These are phyloP conservation scores for Eulimnadia texana DNA, from an alignment of 1,140 invertebrate species.

Conservation along the genomic window DNA sequence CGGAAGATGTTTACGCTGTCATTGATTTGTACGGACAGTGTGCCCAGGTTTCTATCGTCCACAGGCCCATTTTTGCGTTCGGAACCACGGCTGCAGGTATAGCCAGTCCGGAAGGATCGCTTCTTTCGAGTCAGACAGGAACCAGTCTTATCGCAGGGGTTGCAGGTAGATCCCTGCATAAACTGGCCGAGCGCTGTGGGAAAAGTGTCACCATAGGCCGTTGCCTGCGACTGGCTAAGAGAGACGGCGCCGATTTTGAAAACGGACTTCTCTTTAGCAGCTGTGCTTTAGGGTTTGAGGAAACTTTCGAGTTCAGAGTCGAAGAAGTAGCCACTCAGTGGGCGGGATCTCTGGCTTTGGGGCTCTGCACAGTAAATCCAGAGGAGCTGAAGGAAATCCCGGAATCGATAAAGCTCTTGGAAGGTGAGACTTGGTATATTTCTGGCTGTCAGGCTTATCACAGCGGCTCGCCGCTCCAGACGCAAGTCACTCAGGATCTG, in stretches of 20 bases:
- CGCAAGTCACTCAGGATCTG: conserved; percentile 49
- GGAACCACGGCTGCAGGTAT: background rate
- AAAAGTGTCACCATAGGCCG: conserved; percentile 1
- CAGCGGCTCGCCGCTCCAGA: conserved; percentile 18
- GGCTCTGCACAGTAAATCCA: conserved; percentile 52
- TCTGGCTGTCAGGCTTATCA: conserved; percentile 20
- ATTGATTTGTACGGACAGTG: conserved; percentile 90
- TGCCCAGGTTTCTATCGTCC: conserved; percentile 52
- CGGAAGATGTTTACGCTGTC: conserved; percentile 72
- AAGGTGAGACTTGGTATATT: conserved; percentile 34
- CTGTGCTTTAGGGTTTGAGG: conserved; percentile 33
- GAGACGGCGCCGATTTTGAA: conserved; percentile 40
- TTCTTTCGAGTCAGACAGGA: background rate
- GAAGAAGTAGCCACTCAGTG: conserved; percentile 45
- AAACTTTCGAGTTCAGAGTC: conserved; percentile 44
- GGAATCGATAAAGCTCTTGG: conserved; percentile 30
- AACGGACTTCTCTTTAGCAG: conserved; percentile 36
- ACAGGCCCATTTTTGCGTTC: conserved; percentile 8
- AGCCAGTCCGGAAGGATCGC: background rate
- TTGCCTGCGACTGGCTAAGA: conserved; percentile 35
- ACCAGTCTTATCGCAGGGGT: background rate
- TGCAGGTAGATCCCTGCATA: background rate
- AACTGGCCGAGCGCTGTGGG: background rate
- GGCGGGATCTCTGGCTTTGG: conserved; percentile 59
- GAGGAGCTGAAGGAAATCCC: conserved; percentile 41